Evolutionary conservation across 30 jellyfish, hydroid and myxozoan species (phyloP), one percentile per base, ranked within the genome.

Genomic region (Calvadosia cruxmelitensis): DNA sequence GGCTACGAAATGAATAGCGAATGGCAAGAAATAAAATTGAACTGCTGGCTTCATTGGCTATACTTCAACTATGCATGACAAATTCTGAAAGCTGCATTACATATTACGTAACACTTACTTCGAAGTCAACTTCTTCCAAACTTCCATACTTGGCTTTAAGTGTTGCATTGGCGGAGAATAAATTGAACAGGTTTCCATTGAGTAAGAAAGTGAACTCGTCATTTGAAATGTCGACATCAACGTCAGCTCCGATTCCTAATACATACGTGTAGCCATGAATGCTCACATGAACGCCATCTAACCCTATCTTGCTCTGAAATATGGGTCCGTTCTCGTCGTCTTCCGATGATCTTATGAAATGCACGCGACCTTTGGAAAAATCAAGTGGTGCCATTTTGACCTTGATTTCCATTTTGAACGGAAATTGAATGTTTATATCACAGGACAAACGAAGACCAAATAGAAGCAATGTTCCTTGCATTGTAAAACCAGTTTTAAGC

Each of bases 251-350:
- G 5, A 89, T 81, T 1, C 98, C 98, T 68, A 89, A 80, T 31
- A 89, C 72, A 0, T 82, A 66, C 30, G 85, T 67, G 33, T 16
- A 73, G 2, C 94, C 98, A 28, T 66, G 74, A 62, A 80, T 83
- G 35, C 73, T 66, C 52, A 89, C 84, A 15, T 68, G 25, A 27
- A 82, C 84, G 10, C 67, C 93, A 16, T 72, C 15, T 57, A 73
- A 78, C 24, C 71, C 81, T 51, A 80, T 67, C 35, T 50, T 49
- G 15, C 81, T 92, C 32, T 52, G 77, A 30, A 90, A 65, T 75
- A 75, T 53, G 5, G 98, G 95, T 1, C 99, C 99, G 25, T 83
- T 83, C 20, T 91, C 99, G 0, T 73, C 71, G 50, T 91, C 95
- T 2, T 63, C 42, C 69, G 49, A 61, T 20, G 91, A 57, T 57